These are phyloP conservation scores for Corynorhinus townsendii DNA, from an alignment of 2,113 vertebrate species.

Conservation along the genomic window DNA sequence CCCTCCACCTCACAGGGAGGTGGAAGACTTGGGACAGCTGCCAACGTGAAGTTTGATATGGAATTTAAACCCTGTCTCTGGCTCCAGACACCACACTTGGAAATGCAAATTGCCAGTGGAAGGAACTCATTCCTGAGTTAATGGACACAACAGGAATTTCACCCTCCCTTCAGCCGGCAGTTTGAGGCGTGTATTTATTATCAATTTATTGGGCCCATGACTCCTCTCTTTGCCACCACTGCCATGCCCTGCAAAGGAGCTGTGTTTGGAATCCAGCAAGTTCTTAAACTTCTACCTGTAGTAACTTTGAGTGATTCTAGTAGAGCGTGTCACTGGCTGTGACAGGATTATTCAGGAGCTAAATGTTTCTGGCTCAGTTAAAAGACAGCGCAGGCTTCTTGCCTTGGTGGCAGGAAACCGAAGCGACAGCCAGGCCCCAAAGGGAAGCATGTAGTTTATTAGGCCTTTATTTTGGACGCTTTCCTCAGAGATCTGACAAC, in stretches of 20 bases:
- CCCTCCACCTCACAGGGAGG: rapidly evolving
- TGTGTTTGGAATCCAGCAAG: neutral
- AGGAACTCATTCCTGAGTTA: neutral
- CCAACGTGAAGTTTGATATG: conserved; percentile 25
- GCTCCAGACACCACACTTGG: neutral
- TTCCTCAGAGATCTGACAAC: neutral
- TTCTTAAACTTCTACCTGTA: neutral
- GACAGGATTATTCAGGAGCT: neutral
- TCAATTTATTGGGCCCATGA: neutral
- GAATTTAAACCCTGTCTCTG: conserved; percentile 37
- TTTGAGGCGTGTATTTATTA: neutral
- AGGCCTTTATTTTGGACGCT: neutral
- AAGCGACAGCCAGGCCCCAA: neutral
- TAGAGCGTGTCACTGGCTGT: neutral
- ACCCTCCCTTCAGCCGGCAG: neutral
- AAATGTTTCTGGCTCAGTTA: neutral
- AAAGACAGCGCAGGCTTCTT: neutral
- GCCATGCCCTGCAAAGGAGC: neutral
- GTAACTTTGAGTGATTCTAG: conserved; percentile 21
- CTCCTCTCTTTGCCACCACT: neutral
- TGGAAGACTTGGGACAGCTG: neutral
- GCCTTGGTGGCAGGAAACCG: neutral
- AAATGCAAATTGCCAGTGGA: conserved; percentile 22
- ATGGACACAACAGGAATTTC: neutral
- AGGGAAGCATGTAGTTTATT: neutral